Percentiles rank a stretch among this genome's conserved stretches.
Evolutionary conservation across 2,888 invertebrate species (phyloP).

Genomic region (Apamea monoglypha): DNA sequence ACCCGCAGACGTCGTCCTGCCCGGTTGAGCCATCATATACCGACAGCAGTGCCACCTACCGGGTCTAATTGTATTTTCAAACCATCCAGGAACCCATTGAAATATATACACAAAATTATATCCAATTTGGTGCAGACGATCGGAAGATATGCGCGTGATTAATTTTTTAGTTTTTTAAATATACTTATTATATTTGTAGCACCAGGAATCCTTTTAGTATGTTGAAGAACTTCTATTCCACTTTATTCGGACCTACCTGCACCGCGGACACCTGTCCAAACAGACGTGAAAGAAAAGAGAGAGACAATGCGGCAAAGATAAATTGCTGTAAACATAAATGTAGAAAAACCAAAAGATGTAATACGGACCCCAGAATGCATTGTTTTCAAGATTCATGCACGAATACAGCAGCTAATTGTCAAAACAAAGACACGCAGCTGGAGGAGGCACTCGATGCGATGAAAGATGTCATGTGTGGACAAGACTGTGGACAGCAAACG

Average conservation of each 20-base stretch:
- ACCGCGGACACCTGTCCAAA: slow-evolving; percentile 22
- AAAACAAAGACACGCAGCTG: slow-evolving; percentile 23
- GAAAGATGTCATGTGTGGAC: background rate
- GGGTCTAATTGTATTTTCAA: too few relatives aligned
- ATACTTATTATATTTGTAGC: slow-evolving; percentile 10
- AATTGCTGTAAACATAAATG: rapidly evolving
- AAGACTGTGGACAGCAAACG: background rate
- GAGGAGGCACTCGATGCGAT: background rate
- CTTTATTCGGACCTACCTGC: slow-evolving; percentile 50
- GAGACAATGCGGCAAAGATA: background rate
- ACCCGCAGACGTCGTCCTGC: too few relatives aligned
- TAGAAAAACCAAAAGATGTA: background rate
- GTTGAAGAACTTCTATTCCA: slow-evolving; percentile 51
- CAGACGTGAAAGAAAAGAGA: background rate
- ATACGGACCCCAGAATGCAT: rapidly evolving
- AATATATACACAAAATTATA: too few relatives aligned
- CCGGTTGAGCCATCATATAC: too few relatives aligned
- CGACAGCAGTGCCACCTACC: too few relatives aligned
- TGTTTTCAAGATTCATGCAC: background rate
- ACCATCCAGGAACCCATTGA: too few relatives aligned
- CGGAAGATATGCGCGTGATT: too few relatives aligned
- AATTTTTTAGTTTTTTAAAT: too few relatives aligned
- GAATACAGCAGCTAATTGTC: background rate
- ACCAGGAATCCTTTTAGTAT: slow-evolving; percentile 16
- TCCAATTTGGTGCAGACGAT: too few relatives aligned